Evolutionary conservation across 2,888 invertebrate species (phyloP).

Genomic region (Drosophila nigricruria): DNA sequence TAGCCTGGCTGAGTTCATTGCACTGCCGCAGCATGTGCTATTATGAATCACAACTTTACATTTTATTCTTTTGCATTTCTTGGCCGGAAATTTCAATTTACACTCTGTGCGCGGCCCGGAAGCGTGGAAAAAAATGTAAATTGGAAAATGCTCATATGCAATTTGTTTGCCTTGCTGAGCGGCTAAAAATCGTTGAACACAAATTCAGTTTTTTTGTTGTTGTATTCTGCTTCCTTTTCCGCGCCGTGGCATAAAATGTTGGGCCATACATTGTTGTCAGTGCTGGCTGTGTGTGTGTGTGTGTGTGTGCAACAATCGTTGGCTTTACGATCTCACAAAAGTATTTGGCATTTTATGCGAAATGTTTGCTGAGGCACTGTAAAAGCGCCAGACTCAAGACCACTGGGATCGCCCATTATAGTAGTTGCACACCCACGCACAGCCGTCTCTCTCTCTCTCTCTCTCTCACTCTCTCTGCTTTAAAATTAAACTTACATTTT

Average conservation of each 20-base stretch:
- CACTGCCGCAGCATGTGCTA: conserved; percentile 17
- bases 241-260: conserved; percentile 47
- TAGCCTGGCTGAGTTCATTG: conserved; percentile 51
- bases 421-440: conserved; percentile 38
- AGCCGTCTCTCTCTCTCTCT: background rate
- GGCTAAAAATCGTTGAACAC: conserved; percentile 57
- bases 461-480: conserved; percentile 29
- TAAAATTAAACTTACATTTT: conserved; percentile 72
- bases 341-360: conserved; percentile 76
- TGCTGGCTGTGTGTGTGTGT: background rate
- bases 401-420: conserved; percentile 50
- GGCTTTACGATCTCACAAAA: conserved; percentile 71
- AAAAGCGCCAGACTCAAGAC: conserved; percentile 34
- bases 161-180: conserved; percentile 63
- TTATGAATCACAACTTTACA: conserved; percentile 51
- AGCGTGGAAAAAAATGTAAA: conserved; percentile 66
- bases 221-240: background rate
- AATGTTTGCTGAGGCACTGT: conserved; percentile 59
- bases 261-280: conserved; percentile 39
- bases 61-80: conserved; percentile 40
- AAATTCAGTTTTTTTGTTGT: conserved; percentile 45
- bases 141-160: conserved; percentile 76
- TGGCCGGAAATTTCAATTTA: conserved; percentile 59
- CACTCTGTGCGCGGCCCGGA: conserved; percentile 37
- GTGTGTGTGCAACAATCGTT: conserved; percentile 62